Evolutionary conservation across 2,797 vertebrate species (phyloP).

Genomic region (Champsocephalus gunnari): DNA sequence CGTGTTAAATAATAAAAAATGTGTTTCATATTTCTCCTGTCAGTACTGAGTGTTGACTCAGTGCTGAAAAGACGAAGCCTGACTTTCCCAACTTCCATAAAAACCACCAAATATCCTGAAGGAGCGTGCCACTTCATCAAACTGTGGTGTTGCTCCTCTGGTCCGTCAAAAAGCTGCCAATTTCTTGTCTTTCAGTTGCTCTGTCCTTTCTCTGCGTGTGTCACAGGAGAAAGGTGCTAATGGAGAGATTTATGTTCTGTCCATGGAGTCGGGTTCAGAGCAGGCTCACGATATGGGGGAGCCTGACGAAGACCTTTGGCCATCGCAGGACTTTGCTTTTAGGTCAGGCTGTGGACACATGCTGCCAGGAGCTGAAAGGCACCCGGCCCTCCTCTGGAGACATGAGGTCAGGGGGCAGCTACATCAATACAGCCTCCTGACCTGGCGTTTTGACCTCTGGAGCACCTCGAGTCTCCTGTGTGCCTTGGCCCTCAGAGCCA

Average conservation of each 20-base stretch:
- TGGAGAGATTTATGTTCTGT: slow-evolving; percentile 46
- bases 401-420: slow-evolving; percentile 68
- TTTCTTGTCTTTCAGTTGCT: slow-evolving; percentile 43
- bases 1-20: slow-evolving; percentile 15
- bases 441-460: slow-evolving; percentile 71
- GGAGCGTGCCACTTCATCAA: slow-evolving; percentile 33
- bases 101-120: slow-evolving; percentile 47
- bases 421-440: slow-evolving; percentile 74
- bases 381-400: slow-evolving; percentile 71
- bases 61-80: slow-evolving; percentile 42
- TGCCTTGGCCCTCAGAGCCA: slow-evolving; percentile 53
- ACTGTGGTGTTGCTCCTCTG: slow-evolving; percentile 40
- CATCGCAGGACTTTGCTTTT: slow-evolving; percentile 68
- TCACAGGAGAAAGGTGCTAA: slow-evolving; percentile 57
- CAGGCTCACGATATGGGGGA: slow-evolving; percentile 47
- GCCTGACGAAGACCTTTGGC: slow-evolving; percentile 66
- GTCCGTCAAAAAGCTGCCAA: slow-evolving; percentile 31
- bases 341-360: slow-evolving; percentile 79
- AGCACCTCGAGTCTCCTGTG: slow-evolving; percentile 62
- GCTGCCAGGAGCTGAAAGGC: slow-evolving; percentile 78
- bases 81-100: slow-evolving; percentile 14
- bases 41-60: slow-evolving; percentile 39
- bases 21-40: slow-evolving; percentile 40
- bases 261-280: slow-evolving; percentile 18
- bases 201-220: slow-evolving; percentile 57